Base-by-base conservation (phyloP, 2,113 vertebrate species). In the Synchiropus splendidus region DNA sequence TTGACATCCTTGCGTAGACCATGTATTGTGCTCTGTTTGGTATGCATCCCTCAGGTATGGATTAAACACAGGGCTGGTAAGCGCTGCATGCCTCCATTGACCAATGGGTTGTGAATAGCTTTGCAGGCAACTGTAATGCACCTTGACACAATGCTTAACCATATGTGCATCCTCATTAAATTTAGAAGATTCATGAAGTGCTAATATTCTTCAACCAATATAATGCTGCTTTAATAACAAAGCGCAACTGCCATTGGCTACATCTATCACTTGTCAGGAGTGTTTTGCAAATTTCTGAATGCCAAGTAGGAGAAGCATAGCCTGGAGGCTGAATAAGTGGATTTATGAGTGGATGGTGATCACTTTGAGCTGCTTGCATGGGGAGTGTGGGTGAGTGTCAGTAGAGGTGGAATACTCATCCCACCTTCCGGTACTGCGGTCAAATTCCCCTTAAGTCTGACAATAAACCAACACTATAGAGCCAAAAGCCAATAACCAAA, bases 171-270 rank as follows among this genome's bases (percentile, higher is more conserved):
- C 70, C 60, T 80, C 78, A 78, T 77, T 74, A 77, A 63, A 79
- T 67, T 74, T 74, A 47, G 51, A 42, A 58, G 56, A 64, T 77
- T 75, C 72, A 65, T 79, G 58, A 50, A 82, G 79, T 74, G 75
- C 73, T 56, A 78, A 73, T 46, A 27, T 56, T 81, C 85, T 84
- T 86, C 81, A 85, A 83, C 75, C 80, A 72, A 73, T 65, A 77
- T 80, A 51, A 76, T 72, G 66, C 61, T 66, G 63, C 74, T 79
- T 79, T 79, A 78, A 81, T 70, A 69, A 74, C 68, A 74, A 77
- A 83, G 76, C 77, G 78, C 74, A 75, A 73, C 74, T 64, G 55
- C 54, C 57, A 73, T 82, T 80, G 76, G 70, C 45, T 58, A 68
- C 65, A 64, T 77, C 74, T 65, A 81, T 75, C 72, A 72, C 63